phyloP scores from a whole-genome alignment of 23 tunicate genomes.

The Clavelina lepadiformis region DNA sequence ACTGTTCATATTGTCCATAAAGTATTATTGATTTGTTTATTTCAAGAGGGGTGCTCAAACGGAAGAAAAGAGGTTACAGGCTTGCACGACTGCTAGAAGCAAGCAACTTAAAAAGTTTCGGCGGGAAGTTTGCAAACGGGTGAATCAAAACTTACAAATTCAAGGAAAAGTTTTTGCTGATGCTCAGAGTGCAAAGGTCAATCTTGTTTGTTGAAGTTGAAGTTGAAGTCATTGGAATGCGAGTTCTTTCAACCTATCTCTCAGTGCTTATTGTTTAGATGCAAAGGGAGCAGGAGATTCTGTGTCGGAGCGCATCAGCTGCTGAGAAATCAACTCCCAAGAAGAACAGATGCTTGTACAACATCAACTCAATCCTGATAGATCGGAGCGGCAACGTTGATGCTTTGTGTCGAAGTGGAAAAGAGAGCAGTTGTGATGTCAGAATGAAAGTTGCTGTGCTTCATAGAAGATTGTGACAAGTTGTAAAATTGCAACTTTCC shows the following conservation, averaged over 20 bases:
- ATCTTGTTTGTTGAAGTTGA: not conserved
- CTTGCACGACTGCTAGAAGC: slow-evolving; percentile 3
- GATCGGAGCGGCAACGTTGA: slow-evolving; percentile 52
- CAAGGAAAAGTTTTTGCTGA: slow-evolving; percentile 31
- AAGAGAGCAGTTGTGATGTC: too few species aligned
- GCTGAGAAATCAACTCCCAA: slow-evolving; percentile 60
- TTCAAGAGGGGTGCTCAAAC: slow-evolving; percentile 43
- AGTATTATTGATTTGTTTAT: too few species aligned
- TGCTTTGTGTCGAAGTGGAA: too few species aligned
- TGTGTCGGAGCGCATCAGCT: slow-evolving; percentile 67
- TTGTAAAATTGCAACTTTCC: not conserved
- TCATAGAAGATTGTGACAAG: not conserved
- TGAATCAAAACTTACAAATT: slow-evolving; percentile 26
- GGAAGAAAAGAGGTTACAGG: slow-evolving; percentile 55
- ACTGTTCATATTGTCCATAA: too few species aligned
- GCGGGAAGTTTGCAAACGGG: slow-evolving; percentile 44
- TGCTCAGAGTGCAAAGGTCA: slow-evolving; percentile 43
- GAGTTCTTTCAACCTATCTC: not conserved
- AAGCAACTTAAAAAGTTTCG: slow-evolving; percentile 56
- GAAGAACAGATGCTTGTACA: slow-evolving; percentile 69
- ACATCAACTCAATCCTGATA: slow-evolving; percentile 52
- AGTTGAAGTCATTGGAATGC: not conserved
- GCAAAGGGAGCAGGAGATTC: slow-evolving; percentile 60
- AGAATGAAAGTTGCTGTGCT: not conserved
- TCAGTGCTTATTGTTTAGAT: slow-evolving; percentile 23